Base-by-base conservation (phyloP, 2,888 invertebrate genomes). In the Sesia bembeciformis region DNA sequence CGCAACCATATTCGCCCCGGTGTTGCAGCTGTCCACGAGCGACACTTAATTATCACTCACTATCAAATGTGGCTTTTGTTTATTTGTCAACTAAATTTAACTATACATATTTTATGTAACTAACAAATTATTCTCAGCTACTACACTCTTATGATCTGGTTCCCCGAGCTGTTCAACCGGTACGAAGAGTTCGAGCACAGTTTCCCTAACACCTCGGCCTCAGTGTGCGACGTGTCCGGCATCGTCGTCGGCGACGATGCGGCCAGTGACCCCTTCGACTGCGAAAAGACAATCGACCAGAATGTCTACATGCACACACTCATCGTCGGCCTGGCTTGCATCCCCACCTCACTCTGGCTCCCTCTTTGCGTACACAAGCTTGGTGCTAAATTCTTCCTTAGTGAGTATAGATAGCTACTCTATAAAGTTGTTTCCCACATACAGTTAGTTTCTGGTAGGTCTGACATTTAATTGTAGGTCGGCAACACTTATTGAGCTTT, bases 81-180 rank as follows among this genome's bases (percentile, higher is more conserved):
- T 23, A 23, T 23, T 23, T 23, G 23, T 23, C 23, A 23, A 23
- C 23, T 23, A 23, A 23, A 23, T 23, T 23, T 23, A 23, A 23
- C 23, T 49, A 5, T 49, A 23, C 8, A 4, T 8, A 5, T 8
- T 23, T 5, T n/a, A 49, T 23, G n/a, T 49, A n/a, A 49, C 5
- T 42, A 42, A 42, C 5, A 1, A 42, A 5, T 42, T 42, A 7
- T 39, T 81, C 84, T 7, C 85, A 97, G 97, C 72, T 97, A 96
- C 84, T 97, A 97, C 78, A 97, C 97, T 4, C 84, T 97, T 50
- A 96, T 96, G 95, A 93, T 97, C 76, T 97, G 97, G 97, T 96
- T 97, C 84, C 96, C 96, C 7, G 96, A 96, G 78, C 82, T 97
- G 66, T 97, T 97, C 84, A 93, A 93, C 79, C 93, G 96, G 54